Conservation (phyloP, 2,797 vertebrate genomes). For the Hafferia zeledoni region DNA sequence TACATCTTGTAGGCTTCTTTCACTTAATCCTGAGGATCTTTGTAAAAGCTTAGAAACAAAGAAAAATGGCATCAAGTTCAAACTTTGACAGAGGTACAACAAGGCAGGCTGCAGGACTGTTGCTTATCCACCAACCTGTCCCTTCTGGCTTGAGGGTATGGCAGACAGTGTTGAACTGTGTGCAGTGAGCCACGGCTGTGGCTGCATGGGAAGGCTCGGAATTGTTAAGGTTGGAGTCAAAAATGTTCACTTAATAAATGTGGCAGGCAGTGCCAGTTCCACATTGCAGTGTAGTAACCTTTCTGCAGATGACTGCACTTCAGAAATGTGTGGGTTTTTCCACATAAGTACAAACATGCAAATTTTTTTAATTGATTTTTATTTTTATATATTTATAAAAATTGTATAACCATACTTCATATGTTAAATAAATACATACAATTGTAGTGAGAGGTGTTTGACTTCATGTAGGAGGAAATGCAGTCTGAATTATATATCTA, state of each 20-base stretch:
- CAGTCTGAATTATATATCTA: not conserved
- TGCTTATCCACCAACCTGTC: not conserved
- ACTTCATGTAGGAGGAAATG: not conserved
- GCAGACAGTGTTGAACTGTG: accelerated
- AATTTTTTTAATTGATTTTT: not conserved
- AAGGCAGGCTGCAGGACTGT: not conserved
- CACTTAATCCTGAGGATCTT: not conserved
- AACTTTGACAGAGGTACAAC: not conserved
- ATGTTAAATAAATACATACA: not conserved
- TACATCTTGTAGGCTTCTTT: not conserved
- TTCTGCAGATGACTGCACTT: not conserved
- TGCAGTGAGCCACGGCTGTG: not conserved
- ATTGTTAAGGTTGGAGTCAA: not conserved
- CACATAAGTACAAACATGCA: not conserved
- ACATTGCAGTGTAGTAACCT: not conserved
- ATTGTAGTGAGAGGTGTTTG: not conserved
- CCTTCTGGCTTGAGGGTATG: accelerated
- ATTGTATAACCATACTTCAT: not conserved
- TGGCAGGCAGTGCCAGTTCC: not conserved
- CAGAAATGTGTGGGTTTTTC: not conserved
- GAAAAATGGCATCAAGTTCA: not conserved
- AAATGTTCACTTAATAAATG: not conserved
- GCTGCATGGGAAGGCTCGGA: not conserved
- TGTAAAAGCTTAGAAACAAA: not conserved
- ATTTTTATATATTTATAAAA: not conserved